phyloP scores from a whole-genome alignment of 1,140 invertebrate genomes.

The Pseudomyrmex concolor region DNA sequence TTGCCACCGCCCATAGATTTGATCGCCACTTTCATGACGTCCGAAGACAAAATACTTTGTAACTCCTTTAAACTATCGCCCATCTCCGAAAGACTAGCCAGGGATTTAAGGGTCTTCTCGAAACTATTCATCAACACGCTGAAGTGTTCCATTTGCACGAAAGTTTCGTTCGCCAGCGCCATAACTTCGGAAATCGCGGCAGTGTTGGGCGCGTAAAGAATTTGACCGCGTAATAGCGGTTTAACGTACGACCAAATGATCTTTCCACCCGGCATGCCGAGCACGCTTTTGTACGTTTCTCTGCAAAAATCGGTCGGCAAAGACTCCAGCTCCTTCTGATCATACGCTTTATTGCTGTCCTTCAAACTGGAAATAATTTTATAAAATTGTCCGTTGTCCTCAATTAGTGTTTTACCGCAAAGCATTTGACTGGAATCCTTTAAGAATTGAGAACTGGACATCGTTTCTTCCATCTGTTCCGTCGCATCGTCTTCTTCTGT shows the following conservation, averaged over 20 bases:
- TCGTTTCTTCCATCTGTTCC: conserved; percentile 29
- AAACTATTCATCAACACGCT: conserved; percentile 83
- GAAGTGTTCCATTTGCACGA: conserved; percentile 86
- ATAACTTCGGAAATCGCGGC: conserved; percentile 85
- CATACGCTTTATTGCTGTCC: conserved; percentile 85
- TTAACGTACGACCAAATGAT: conserved; percentile 89
- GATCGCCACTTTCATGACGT: conserved; percentile 81
- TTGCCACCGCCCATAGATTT: conserved; percentile 76
- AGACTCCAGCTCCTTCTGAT: conserved; percentile 84
- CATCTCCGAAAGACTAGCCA: conserved; percentile 84
- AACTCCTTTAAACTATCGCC: conserved; percentile 83
- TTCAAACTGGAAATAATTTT: conserved; percentile 85
- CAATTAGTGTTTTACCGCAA: conserved; percentile 86
- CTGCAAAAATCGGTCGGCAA: conserved; percentile 88
- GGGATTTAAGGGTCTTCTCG: conserved; percentile 82
- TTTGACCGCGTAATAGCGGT: conserved; percentile 87
- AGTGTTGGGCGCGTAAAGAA: conserved; percentile 87
- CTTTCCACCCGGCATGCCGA: conserved; percentile 87
- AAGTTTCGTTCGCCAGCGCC: conserved; percentile 86
- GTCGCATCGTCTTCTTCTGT: neutral
- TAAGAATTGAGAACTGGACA: conserved; percentile 81
- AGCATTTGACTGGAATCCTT: conserved; percentile 86
- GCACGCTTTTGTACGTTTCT: conserved; percentile 86
- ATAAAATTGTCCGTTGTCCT: conserved; percentile 83
- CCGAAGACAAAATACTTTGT: conserved; percentile 81